Conservation (phyloP, 2,113 vertebrate species). For the Thalassarche chlororhynchos region DNA sequence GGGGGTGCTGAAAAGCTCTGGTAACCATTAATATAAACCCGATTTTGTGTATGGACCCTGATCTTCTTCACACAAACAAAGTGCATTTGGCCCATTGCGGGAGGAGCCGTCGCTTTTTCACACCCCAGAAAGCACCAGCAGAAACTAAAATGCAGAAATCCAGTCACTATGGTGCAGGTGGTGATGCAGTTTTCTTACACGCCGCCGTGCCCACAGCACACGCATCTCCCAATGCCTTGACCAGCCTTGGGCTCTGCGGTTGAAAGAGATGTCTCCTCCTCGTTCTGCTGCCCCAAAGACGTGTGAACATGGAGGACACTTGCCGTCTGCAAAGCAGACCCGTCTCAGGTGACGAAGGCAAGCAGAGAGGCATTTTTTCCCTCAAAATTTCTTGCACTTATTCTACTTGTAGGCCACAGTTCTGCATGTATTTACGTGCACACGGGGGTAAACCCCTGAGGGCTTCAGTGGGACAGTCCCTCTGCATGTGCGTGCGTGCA, state of each 20-base stretch:
- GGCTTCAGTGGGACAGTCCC: neutral
- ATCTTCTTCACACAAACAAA: neutral
- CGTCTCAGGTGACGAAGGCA: neutral
- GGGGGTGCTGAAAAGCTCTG: neutral
- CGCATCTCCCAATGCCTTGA: fast-evolving
- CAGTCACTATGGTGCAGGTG: neutral
- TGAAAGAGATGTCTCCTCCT: neutral
- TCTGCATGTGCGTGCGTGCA: fast-evolving
- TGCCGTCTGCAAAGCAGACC: neutral
- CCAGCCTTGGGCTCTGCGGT: neutral
- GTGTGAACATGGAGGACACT: too few relatives aligned
- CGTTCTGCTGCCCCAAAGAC: neutral
- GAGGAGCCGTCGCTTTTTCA: neutral
- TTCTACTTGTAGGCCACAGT: fast-evolving
- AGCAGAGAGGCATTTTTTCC: neutral
- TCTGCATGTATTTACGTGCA: fast-evolving
- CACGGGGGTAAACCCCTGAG: fast-evolving
- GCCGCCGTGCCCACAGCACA: fast-evolving
- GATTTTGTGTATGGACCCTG: neutral
- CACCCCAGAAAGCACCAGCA: neutral
- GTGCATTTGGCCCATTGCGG: neutral
- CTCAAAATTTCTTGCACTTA: neutral
- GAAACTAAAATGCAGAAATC: neutral
- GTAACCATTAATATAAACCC: neutral
- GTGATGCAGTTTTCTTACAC: too few relatives aligned